These are phyloP conservation scores for Xenops minutus DNA, from an alignment of 2,797 vertebrate genomes.

Conservation along the genomic window DNA sequence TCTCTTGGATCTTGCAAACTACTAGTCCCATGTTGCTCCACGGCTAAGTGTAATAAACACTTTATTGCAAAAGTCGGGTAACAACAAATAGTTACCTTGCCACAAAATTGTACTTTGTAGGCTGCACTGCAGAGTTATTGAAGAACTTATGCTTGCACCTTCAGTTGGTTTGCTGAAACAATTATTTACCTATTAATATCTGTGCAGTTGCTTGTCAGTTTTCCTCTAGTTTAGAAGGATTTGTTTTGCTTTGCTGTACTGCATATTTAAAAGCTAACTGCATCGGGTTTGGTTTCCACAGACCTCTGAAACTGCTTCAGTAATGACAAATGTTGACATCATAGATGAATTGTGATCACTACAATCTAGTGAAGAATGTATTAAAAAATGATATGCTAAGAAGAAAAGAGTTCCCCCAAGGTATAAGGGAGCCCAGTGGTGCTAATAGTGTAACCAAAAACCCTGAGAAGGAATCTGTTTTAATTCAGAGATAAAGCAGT, in stretches of 20 bases:
- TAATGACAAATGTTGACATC: not conserved
- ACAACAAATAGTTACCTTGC: not conserved
- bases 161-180: not conserved
- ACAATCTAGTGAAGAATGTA: not conserved
- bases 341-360: not conserved
- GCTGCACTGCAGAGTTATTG: not conserved
- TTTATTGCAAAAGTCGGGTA: not conserved
- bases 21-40: not conserved
- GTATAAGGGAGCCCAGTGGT: not conserved
- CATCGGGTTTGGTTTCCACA: not conserved
- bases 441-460: not conserved
- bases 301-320: not conserved
- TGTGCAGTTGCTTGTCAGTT: not conserved
- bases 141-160: not conserved
- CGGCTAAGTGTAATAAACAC: not conserved
- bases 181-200: not conserved
- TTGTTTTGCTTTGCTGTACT: not conserved
- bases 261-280: not conserved
- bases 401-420: not conserved
- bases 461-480: not conserved
- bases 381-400: not conserved
- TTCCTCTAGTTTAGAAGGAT: not conserved
- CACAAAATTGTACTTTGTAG: not conserved
- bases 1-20: not conserved
- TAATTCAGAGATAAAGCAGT: not conserved